Conservation (phyloP, 1,140 invertebrate species). For the Paralvinella palmiformis region DNA sequence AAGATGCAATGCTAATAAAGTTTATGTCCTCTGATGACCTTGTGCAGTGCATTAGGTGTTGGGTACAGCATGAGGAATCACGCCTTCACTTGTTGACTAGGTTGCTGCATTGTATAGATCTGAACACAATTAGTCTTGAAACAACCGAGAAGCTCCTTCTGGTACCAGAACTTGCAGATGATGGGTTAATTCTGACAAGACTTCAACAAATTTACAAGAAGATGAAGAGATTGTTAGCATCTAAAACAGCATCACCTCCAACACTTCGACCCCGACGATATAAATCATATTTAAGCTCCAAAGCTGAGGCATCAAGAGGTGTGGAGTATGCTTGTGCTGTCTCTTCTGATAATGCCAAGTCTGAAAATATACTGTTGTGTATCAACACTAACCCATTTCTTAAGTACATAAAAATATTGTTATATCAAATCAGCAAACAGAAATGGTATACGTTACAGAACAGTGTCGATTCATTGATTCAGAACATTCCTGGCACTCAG, state of each 20-base stretch:
- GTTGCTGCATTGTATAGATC: conserved; percentile 4
- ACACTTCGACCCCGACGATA: too few relatives aligned
- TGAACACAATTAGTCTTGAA: not conserved
- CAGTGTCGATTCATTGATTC: conserved; percentile 32
- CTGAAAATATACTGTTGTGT: conserved; percentile 31
- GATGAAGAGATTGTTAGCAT: too few relatives aligned
- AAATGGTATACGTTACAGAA: conserved; percentile 40
- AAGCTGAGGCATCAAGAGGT: too few relatives aligned
- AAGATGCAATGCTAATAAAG: conserved; percentile 35
- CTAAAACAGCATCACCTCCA: too few relatives aligned
- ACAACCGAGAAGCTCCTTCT: not conserved
- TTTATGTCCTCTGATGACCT: conserved; percentile 38
- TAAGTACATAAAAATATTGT: conserved; percentile 41
- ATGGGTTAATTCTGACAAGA: too few relatives aligned
- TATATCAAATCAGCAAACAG: conserved; percentile 35
- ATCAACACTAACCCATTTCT: conserved; percentile 40
- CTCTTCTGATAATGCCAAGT: not conserved
- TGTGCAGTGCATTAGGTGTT: conserved; percentile 32
- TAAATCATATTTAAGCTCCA: too few relatives aligned
- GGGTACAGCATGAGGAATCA: conserved; percentile 35
- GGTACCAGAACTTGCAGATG: not conserved
- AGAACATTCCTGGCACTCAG: conserved; percentile 37
- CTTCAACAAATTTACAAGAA: too few relatives aligned
- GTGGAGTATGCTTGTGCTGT: too few relatives aligned
- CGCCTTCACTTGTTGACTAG: conserved; percentile 17